Evolutionary conservation across 2,113 vertebrate species (phyloP), one percentile per base, ranked within the genome.

Genomic region (Erythrocercus mccallii): DNA sequence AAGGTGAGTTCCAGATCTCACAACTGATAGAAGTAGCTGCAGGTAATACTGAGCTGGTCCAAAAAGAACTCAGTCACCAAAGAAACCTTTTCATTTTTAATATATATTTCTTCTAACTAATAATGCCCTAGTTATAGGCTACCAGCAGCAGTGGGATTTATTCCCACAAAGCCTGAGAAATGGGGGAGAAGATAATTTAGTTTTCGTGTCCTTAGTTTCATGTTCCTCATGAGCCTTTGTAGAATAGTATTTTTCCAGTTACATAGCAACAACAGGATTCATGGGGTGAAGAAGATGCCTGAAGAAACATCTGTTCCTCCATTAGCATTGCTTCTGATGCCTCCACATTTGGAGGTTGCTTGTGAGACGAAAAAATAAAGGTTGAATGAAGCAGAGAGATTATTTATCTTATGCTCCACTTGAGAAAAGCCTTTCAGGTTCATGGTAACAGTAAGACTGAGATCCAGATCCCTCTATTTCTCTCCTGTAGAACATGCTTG

Each of bases 401-500:
- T 24, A 40, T 50, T 86, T 61, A 5, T 54, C 31, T 78, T 78
- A 11, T 23, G 31, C 35, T 83, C 25, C 56, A 69, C 22, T 44
- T 95, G 86, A 76, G 58, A 62, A 94, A 68, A 90, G 5, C 48
- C 83, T 74, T 95, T 80, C 65, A 84, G 69, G 76, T 79, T 69
- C 54, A 42, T 9, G 14, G 19, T 54, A 44, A 86, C 86, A 85
- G 58, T 74, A 69, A 94, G 83, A 97, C 96, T 98, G 94, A 97
- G 97, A 94, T 93, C 42, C 90, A 97, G 94, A 96, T 64, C 72
- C 94, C 96, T 98, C 87, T 98, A 92, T 98, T 97, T 98, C 96
- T 98, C 88, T 98, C 97, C 97, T 97, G 74, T 98, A 98, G 98
- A 96, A 57, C 45, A 45, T 97, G 89, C 89, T 58, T 95, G 97